phyloP scores from a whole-genome alignment of 37 sponge, comb jelly and placozoan species.

The Tethya wilhelma region DNA sequence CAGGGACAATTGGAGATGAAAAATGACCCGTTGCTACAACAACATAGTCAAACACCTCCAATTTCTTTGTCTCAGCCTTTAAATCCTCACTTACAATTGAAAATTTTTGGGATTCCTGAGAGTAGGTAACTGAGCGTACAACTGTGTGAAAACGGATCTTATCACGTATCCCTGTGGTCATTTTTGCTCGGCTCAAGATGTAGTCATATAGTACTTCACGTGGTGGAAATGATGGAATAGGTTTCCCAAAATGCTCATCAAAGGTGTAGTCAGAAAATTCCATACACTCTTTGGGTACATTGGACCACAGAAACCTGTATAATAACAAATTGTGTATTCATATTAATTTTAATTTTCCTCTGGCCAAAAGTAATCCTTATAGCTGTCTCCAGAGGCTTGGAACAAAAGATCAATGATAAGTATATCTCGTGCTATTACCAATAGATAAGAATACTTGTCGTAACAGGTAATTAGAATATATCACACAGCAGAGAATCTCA shows the following conservation, averaged over 20 bases:
- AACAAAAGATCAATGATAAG: too few relatives aligned
- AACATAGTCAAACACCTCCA: conserved; percentile 46
- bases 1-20: conserved; percentile 41
- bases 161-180: conserved; percentile 11
- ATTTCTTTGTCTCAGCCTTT: neutral
- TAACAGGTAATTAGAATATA: too few relatives aligned
- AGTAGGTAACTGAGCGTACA: conserved; percentile 24
- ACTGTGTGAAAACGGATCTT: conserved; percentile 20
- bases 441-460: too few relatives aligned
- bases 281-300: conserved; percentile 50
- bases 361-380: too few relatives aligned
- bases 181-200: conserved; percentile 26
- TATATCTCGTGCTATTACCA: too few relatives aligned
- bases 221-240: conserved; percentile 56
- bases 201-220: conserved; percentile 44
- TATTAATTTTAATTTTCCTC: too few relatives aligned
- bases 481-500: too few relatives aligned
- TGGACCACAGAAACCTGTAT: conserved; percentile 55
- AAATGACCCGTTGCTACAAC: conserved; percentile 62
- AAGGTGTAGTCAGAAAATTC: conserved; percentile 61
- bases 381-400: too few relatives aligned
- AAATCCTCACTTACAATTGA: conserved; percentile 15
- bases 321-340: too few relatives aligned
- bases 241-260: conserved; percentile 54
- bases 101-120: conserved; percentile 7